phyloP scores from a whole-genome alignment of 2,113 vertebrate species.

The Heterocephalus glaber region DNA sequence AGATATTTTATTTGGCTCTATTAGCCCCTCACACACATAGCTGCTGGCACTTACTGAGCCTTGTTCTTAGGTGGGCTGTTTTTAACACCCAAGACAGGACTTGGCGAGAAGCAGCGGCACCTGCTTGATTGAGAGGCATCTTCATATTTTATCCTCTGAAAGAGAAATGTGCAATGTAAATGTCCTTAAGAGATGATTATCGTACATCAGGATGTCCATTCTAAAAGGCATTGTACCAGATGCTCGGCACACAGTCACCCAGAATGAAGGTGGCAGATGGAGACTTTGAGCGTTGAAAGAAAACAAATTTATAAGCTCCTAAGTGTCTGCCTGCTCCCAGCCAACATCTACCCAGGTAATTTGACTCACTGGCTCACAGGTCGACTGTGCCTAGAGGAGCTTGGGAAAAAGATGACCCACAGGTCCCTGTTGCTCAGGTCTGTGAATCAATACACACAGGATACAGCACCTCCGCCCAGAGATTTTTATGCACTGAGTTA shows the following conservation, averaged over 20 bases:
- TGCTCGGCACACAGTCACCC: slow-evolving; percentile 13
- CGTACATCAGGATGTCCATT: slow-evolving; percentile 48
- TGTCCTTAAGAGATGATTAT: slow-evolving; percentile 50
- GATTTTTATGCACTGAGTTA: slow-evolving; percentile 3
- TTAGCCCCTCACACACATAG: neutral
- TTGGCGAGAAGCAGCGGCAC: slow-evolving; percentile 53
- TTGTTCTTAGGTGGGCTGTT: slow-evolving; percentile 55
- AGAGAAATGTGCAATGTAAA: slow-evolving; percentile 58
- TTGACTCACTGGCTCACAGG: neutral
- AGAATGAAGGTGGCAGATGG: slow-evolving; percentile 64
- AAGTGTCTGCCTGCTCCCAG: neutral
- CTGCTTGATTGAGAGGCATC: slow-evolving; percentile 67
- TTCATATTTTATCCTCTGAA: slow-evolving; percentile 64
- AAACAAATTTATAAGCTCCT: slow-evolving; percentile 59
- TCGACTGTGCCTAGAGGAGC: neutral
- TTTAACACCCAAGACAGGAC: slow-evolving; percentile 61
- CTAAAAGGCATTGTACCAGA: slow-evolving; percentile 45
- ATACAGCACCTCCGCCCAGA: neutral
- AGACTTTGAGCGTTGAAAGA: slow-evolving; percentile 61
- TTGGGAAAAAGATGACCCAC: neutral
- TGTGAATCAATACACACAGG: neutral
- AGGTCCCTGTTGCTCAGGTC: neutral
- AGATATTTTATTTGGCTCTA: slow-evolving; percentile 83
- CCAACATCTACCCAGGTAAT: neutral
- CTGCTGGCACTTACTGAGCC: slow-evolving; percentile 66